Evolutionary conservation across 1,140 invertebrate species (phyloP).

Genomic region (Heliconius melpomene): DNA sequence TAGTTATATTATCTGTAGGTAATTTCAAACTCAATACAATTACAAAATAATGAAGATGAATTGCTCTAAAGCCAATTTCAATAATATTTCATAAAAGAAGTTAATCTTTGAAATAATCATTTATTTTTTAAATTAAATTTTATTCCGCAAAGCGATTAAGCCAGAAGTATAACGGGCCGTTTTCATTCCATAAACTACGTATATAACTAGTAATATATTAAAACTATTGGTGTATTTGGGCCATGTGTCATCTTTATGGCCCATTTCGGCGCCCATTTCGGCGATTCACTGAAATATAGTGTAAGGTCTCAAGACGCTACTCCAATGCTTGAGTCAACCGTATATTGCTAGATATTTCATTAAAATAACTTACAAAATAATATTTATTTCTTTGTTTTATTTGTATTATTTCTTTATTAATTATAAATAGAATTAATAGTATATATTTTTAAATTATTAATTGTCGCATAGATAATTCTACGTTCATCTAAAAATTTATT

Average conservation of each 20-base stretch:
- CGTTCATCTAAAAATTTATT: too few relatives aligned
- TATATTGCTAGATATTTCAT: constrained; percentile 37
- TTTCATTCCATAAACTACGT: constrained; percentile 31
- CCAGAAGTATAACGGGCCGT: neutral
- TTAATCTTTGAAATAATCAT: constrained; percentile 2
- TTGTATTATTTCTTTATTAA: neutral
- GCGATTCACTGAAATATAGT: constrained; percentile 61
- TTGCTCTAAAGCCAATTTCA: neutral
- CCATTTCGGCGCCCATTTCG: constrained; percentile 64
- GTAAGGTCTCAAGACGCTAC: constrained; percentile 46
- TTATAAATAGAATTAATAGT: neutral
- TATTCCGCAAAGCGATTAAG: constrained; percentile 27
- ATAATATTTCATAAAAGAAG: neutral
- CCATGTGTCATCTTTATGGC: constrained; percentile 67
- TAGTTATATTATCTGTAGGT: too few relatives aligned
- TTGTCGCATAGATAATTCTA: too few relatives aligned
- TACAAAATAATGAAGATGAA: too few relatives aligned
- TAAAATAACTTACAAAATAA: constrained; percentile 15
- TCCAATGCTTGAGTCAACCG: constrained; percentile 36
- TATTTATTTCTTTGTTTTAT: neutral
- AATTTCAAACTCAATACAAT: too few relatives aligned
- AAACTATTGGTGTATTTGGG: constrained; percentile 62
- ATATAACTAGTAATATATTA: constrained; percentile 48
- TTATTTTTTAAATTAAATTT: constrained; percentile 20
- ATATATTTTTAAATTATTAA: neutral